phyloP scores from a whole-genome alignment of 1,140 invertebrate genomes.

The Phocides pigmalion region DNA sequence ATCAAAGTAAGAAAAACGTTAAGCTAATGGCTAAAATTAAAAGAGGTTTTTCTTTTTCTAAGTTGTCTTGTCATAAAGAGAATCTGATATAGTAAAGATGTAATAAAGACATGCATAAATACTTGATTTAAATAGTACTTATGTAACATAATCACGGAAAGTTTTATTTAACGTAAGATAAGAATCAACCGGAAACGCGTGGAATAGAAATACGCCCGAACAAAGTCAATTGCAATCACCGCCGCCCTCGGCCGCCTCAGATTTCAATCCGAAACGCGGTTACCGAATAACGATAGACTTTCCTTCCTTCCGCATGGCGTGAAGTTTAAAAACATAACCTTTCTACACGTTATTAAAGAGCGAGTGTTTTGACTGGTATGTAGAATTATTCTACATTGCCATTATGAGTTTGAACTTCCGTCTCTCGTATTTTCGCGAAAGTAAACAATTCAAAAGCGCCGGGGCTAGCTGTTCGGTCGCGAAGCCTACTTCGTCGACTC shows the following conservation, averaged over 20 bases:
- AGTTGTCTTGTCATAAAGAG: no score
- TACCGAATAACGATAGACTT: constrained; percentile 31
- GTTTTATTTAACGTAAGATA: no score
- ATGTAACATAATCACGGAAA: no score
- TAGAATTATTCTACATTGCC: neutral
- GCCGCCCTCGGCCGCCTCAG: constrained; percentile 39
- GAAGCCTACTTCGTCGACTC: constrained; percentile 56
- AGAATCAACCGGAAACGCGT: neutral
- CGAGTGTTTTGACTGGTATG: neutral
- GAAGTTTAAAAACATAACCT: constrained; percentile 19
- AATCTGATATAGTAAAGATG: no score
- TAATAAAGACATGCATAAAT: no score
- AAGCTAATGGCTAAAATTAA: no score
- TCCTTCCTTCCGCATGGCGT: constrained; percentile 35
- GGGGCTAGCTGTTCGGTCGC: constrained; percentile 59
- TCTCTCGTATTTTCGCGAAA: constrained; percentile 29
- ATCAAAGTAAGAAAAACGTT: no score
- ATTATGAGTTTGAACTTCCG: constrained; percentile 29
- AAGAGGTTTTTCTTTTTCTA: no score
- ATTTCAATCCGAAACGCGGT: constrained; percentile 45
- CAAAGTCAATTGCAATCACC: constrained; percentile 37
- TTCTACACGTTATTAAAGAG: constrained; percentile 27
- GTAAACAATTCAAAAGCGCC: constrained; percentile 35
- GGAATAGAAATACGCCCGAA: constrained; percentile 22
- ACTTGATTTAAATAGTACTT: no score